Base-by-base conservation (phyloP, 2,888 invertebrate species). In the Isotomurus palustris region DNA sequence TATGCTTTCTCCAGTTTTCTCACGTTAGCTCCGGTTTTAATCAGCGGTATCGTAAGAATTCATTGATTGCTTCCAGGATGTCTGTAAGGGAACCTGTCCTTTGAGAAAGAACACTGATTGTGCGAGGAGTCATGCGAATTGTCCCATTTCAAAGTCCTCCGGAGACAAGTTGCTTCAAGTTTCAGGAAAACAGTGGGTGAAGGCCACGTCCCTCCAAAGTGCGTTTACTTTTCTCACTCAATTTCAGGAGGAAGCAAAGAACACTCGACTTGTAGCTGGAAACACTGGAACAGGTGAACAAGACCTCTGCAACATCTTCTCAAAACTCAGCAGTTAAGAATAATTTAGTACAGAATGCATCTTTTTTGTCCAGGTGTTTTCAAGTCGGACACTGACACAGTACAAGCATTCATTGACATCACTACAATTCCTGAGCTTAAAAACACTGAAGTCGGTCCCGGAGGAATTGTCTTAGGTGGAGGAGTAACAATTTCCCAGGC, bases 211-310 rank as follows among this genome's bases (percentile, higher is more conserved):
- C 1, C 53, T 84, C 0, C 73, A 77, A n/a, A 80, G 82, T 67
- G 75, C 85, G 14, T 82, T 84, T 69, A 74, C 79, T 72, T 74
- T 83, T 1, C 74, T 87, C 40, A 67, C 73, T 10, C 75, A 74
- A 17, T 64, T 69, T 36, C 44, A 51, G 28, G 19, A 51, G n/a
- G 28, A 35, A 6, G 53, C 49, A 3, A 17, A 57, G 8, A 22
- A 22, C 1, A 86, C 84, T 68, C 78, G 81, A 68, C 72, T 88
- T 0, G 80, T 87, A 3, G 84, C 83, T 22, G 88, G 88, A 24
- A 87, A 88, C 72, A 88, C 88, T 2, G 86, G 84, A 2, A 82
- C 81, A 76, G 88, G 89, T 85, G n/a, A n/a, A n/a, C 10, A 47
- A 17, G n/a, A 14, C 19, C 17, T 14, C 19, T 40, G 17, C 40